Percentiles rank a stretch among this genome's conserved stretches.
Evolutionary conservation across 37 sponge, comb jelly and placozoan species (phyloP).

Genomic region (Mnemiopsis leidyi): DNA sequence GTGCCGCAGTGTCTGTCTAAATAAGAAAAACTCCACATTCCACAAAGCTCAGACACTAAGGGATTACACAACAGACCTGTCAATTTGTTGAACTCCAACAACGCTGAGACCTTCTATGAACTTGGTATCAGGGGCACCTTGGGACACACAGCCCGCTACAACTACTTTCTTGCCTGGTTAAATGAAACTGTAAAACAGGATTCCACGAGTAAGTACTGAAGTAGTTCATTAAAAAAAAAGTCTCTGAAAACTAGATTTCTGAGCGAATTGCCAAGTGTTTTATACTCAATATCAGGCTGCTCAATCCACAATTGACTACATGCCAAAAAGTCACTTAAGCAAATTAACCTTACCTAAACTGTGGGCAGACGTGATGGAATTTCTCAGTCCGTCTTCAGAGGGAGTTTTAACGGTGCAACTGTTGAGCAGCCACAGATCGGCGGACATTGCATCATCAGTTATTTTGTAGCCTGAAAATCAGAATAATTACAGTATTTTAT

Average conservation of each 20-base stretch:
- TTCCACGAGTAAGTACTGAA: too few relatives aligned
- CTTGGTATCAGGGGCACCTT: constrained; percentile 75
- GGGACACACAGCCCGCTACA: constrained; percentile 92
- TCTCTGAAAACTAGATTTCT: too few relatives aligned
- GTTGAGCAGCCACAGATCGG: constrained; percentile 92
- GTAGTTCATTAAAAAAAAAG: too few relatives aligned
- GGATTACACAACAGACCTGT: too few relatives aligned
- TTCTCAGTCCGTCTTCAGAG: constrained; percentile 85
- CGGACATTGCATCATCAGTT: constrained; percentile 77
- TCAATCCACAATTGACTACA: too few relatives aligned
- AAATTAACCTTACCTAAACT: background rate
- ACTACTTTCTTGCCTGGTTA: constrained; percentile 80
- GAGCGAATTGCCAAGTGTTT: too few relatives aligned
- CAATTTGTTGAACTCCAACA: constrained; percentile 94
- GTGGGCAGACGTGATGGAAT: constrained; percentile 67
- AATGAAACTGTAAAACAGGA: too few relatives aligned
- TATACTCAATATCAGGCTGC: too few relatives aligned
- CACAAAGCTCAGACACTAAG: too few relatives aligned
- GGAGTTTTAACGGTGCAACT: constrained; percentile 97
- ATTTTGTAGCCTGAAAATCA: background rate
- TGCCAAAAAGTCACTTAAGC: background rate
- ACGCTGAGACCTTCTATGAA: constrained; percentile 77
- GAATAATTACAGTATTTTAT: too few relatives aligned
- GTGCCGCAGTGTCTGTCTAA: too few relatives aligned
- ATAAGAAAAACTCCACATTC: too few relatives aligned